Conservation (phyloP, 1,140 invertebrate species). For the Megalonaias nervosa region DNA sequence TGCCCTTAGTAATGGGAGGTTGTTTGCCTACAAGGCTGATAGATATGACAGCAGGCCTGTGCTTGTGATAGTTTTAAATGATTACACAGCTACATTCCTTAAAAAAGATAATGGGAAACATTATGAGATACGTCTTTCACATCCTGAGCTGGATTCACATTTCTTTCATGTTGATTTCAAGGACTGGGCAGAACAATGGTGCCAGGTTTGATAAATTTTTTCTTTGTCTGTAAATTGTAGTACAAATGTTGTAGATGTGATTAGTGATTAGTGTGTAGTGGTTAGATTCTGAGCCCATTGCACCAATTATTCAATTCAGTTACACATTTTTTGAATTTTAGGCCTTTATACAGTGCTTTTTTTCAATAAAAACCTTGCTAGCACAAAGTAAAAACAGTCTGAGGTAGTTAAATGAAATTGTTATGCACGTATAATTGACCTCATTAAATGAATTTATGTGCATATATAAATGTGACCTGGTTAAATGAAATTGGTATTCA, state of each 20-base stretch:
- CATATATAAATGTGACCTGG: no score
- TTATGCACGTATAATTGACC: no score
- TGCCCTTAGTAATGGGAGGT: conserved; percentile 45
- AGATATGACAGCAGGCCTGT: conserved; percentile 41
- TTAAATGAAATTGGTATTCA: no score
- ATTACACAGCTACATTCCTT: conserved; percentile 39
- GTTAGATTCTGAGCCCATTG: background rate
- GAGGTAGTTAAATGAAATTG: no score
- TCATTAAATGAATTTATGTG: no score
- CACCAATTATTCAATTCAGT: background rate
- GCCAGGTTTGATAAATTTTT: conserved; percentile 38
- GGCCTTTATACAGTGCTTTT: no score
- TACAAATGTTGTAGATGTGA: background rate
- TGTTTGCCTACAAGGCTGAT: conserved; percentile 50
- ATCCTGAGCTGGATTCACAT: conserved; percentile 45
- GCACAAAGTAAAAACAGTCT: no score
- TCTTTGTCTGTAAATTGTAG: background rate
- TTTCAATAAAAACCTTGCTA: no score
- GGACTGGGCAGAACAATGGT: conserved; percentile 55
- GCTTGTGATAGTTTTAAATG: conserved; percentile 43
- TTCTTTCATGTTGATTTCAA: conserved; percentile 53
- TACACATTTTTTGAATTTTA: no score
- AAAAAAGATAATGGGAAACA: conserved; percentile 45
- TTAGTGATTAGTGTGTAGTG: no score
- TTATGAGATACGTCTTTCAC: conserved; percentile 50